Base-by-base conservation (phyloP, 2,797 vertebrate genomes). In the Etheostoma nigrum region DNA sequence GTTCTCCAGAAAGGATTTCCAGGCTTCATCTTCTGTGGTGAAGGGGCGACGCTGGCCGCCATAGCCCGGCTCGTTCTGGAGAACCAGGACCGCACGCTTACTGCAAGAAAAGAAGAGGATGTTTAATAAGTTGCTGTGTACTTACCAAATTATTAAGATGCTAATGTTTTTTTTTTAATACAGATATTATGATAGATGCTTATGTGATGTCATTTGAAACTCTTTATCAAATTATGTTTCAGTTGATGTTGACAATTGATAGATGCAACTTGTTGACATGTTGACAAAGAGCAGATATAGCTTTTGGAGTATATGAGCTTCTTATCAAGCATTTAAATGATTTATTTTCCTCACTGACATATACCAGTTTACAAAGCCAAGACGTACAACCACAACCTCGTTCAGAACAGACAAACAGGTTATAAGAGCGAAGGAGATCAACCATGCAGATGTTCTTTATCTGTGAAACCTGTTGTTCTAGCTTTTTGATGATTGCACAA, bases 1-100 rank as follows among this genome's bases (percentile, higher is more conserved):
- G 90, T 99, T 99, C 92, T 99, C 98, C 91, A 99, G 95, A 85
- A 99, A 99, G 0, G 97, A 97, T 66, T 99, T 99, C 98, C 98
- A 99, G 60, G 98, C 98, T 79, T 99, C 98, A 67, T 99, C 98
- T 82, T 99, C 98, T 30, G 95, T 98, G 54, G 97, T 99, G 79
- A 97, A 99, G 58, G 96, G 90, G 47, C 98, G 96, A n/a, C 98
- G 96, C 90, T 97, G 98, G 25, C 91, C 94, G 59, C 84, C 90
- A 67, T 98, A 99, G 55, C 96, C 93, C 0, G 95, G 92, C 53
- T 99, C 98, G 89, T 99, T 99, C 94, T 98, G 98, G 82, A 99
- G 96, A 90, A 99, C 98, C 92, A 99, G 94, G 92, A 99, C 97
- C 0, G 97, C 97, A 86, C 98, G 96, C 91, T 99, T 99, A 94